Percentiles rank a stretch among this genome's conserved stretches.
phyloP scores from a whole-genome alignment of 92 coral and sea anemone species.

The Palythoa heliodiscus region DNA sequence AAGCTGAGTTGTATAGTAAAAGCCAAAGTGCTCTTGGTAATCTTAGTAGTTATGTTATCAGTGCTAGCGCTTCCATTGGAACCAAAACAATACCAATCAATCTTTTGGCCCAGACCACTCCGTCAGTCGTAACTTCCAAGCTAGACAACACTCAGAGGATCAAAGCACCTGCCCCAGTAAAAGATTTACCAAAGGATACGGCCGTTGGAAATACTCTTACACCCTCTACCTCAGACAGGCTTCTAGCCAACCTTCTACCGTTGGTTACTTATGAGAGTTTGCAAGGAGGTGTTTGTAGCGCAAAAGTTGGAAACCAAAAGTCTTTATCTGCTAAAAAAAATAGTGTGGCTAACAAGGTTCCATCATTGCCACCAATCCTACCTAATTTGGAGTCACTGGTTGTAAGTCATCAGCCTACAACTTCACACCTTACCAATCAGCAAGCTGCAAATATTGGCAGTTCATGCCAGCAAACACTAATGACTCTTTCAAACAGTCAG shows the following conservation, averaged over 20 bases:
- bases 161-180: conserved; percentile 31
- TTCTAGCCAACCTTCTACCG: conserved; percentile 31
- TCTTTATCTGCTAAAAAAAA: not conserved
- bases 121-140: not conserved
- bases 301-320: not conserved
- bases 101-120: not conserved
- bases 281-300: conserved; percentile 18
- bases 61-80: conserved; percentile 10
- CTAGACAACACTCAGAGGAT: conserved; percentile 15
- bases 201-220: not conserved
- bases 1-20: not conserved
- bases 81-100: conserved; percentile 18
- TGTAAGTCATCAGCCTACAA: not conserved
- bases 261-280: conserved; percentile 35
- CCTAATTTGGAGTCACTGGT: conserved; percentile 28
- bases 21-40: conserved; percentile 27
- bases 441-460: not conserved
- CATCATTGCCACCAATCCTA: not conserved
- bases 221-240: conserved; percentile 22
- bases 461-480: not conserved
- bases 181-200: conserved; percentile 15
- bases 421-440: not conserved
- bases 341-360: not conserved
- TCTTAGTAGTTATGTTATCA: conserved; percentile 15
- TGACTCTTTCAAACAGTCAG: not conserved